Conservation (phyloP, 2,888 invertebrate genomes). For the Pheosia gnoma region DNA sequence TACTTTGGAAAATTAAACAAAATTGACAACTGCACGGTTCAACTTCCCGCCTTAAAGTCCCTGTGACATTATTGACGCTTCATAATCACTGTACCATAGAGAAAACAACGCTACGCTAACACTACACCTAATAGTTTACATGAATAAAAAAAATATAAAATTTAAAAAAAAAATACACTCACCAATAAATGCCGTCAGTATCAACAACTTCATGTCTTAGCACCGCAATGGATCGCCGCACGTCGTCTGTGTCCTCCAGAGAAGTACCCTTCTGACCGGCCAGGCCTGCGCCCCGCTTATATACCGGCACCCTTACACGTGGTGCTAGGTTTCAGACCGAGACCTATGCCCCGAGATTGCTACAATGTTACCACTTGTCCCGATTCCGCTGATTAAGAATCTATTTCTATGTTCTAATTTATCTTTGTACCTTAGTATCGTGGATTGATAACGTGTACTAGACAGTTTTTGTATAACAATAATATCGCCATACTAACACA, state of each 20-base stretch:
- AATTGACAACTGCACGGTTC: too few species aligned
- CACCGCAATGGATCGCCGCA: constrained; percentile 29
- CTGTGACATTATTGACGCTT: too few species aligned
- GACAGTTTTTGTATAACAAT: too few species aligned
- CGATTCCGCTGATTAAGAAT: background rate
- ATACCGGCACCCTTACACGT: constrained; percentile 61
- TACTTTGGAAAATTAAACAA: too few species aligned
- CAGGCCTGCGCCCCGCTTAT: constrained; percentile 44
- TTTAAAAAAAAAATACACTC: constrained; percentile 37
- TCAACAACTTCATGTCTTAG: constrained; percentile 66
- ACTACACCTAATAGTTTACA: too few species aligned
- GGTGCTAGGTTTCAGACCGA: constrained; percentile 31
- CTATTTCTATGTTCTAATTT: constrained; percentile 2
- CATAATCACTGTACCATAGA: too few species aligned
- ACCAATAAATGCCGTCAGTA: constrained; percentile 74
- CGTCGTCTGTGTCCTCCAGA: constrained; percentile 40
- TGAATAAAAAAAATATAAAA: too few species aligned
- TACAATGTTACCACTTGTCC: constrained; percentile 33
- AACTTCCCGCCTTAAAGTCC: too few species aligned
- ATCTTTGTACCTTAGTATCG: background rate
- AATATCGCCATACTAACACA: too few species aligned
- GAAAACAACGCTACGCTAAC: too few species aligned
- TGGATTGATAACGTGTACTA: background rate
- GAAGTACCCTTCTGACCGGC: constrained; percentile 65
- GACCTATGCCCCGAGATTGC: constrained; percentile 36